phyloP scores from a whole-genome alignment of 2,113 vertebrate species.

The Chrysemys picta region DNA sequence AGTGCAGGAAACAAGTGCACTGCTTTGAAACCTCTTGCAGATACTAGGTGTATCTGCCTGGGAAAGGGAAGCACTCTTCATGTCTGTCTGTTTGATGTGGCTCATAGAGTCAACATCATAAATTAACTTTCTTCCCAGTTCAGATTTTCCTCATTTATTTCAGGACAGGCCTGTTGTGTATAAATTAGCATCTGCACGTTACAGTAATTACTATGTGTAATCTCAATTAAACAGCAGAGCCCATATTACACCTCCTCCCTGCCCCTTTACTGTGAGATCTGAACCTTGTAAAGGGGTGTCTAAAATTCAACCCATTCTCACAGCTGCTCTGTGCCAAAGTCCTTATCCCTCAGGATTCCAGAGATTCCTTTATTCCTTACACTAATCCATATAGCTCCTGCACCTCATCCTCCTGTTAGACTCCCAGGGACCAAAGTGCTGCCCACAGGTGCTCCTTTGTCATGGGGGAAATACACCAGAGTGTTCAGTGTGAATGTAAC shows the following conservation, averaged over 20 bases:
- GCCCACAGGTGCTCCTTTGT: not conserved
- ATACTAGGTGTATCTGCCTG: not conserved
- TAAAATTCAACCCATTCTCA: conserved; percentile 68
- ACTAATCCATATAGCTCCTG: conserved; percentile 37
- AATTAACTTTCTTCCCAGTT: not conserved
- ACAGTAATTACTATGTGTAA: not conserved
- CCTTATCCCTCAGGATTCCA: conserved; percentile 67
- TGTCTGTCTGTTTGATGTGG: not conserved
- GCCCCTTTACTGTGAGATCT: not conserved
- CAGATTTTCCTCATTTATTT: not conserved
- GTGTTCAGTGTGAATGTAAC: not conserved
- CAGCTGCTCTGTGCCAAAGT: conserved; percentile 64
- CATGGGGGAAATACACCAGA: not conserved
- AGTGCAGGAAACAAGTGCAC: not conserved
- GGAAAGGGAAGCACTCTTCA: not conserved
- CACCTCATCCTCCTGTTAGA: not conserved
- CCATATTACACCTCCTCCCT: not conserved
- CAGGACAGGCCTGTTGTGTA: not conserved
- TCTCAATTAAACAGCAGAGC: conserved; percentile 3
- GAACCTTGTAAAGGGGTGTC: conserved; percentile 22
- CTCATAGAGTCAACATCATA: not conserved
- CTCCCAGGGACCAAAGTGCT: not conserved
- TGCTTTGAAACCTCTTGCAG: not conserved
- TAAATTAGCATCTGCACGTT: not conserved
- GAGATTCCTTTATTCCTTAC: conserved; percentile 67